These are phyloP conservation scores for Bombus waltoni DNA, from an alignment of 1,140 invertebrate genomes.

Conservation along the genomic window DNA sequence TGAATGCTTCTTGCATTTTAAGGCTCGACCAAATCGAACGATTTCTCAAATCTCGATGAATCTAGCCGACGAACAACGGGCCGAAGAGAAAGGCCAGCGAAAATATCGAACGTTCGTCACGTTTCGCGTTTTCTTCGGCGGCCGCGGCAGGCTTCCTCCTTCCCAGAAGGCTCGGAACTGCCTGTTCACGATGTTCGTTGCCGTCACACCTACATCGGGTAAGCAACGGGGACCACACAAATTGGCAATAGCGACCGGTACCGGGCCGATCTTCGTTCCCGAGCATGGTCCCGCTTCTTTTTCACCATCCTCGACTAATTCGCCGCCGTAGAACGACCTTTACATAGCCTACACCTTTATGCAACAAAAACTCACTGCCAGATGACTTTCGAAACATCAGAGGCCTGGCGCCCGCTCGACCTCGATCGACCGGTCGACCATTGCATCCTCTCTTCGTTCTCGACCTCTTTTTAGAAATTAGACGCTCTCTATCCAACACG, in stretches of 20 bases:
- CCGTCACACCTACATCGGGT: constrained; percentile 73
- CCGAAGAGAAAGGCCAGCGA: constrained; percentile 26
- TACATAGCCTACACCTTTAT: constrained; percentile 74
- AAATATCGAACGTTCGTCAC: constrained; percentile 49
- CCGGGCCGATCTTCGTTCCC: constrained; percentile 39
- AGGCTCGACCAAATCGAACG: not conserved
- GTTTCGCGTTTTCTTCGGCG: constrained; percentile 66
- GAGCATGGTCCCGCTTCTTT: constrained; percentile 4
- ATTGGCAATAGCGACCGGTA: constrained; percentile 52
- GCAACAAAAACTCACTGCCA: constrained; percentile 68
- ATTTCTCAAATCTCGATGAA: not conserved
- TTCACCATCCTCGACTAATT: constrained; percentile 21
- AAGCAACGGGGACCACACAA: constrained; percentile 68
- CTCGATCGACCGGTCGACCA: constrained; percentile 4
- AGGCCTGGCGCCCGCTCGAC: constrained; percentile 69
- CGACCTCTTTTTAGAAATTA: not conserved
- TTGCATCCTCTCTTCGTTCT: no score
- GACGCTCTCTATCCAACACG: not conserved
- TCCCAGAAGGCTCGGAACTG: constrained; percentile 74
- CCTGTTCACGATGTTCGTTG: constrained; percentile 74
- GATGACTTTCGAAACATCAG: constrained; percentile 76
- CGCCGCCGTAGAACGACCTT: constrained; percentile 68
- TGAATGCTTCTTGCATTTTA: no score
- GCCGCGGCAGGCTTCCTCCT: constrained; percentile 61
- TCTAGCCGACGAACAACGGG: not conserved